Percentiles rank a stretch among this genome's conserved stretches.
Evolutionary conservation across 2,888 invertebrate genomes (phyloP).

Genomic region (Leptinotarsa juncta): DNA sequence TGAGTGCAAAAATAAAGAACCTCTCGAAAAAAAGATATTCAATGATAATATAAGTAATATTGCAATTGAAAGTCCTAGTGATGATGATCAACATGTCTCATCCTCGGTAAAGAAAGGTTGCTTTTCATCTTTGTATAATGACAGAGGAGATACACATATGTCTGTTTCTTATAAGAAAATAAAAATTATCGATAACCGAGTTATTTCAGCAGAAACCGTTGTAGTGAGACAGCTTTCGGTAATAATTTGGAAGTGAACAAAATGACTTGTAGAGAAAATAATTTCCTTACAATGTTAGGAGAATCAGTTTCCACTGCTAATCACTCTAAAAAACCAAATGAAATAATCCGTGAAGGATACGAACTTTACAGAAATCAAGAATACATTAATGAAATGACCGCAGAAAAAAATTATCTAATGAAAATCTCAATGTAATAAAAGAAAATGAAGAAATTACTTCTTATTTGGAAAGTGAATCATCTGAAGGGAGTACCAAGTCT

Average conservation of each 20-base stretch:
- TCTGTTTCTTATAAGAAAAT: background rate
- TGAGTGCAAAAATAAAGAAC: background rate
- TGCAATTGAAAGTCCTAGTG: background rate
- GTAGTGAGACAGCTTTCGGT: background rate
- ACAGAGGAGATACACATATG: background rate
- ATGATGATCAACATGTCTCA: background rate
- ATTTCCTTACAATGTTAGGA: background rate
- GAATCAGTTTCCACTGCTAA: background rate
- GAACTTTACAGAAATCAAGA: background rate
- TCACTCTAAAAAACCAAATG: background rate
- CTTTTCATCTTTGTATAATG: background rate
- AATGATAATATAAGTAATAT: background rate
- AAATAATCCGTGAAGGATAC: background rate
- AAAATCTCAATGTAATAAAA: background rate
- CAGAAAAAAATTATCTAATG: background rate
- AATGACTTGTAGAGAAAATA: background rate
- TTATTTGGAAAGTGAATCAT: background rate
- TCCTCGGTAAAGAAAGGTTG: background rate
- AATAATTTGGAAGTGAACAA: background rate
- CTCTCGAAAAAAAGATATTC: background rate
- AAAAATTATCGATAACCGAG: background rate
- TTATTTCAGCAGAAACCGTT: background rate
- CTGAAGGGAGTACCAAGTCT: background rate
- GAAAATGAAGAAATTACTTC: background rate
- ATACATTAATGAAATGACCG: background rate